Evolutionary conservation across 2,113 vertebrate species (phyloP).

Genomic region (Orycteropus afer): DNA sequence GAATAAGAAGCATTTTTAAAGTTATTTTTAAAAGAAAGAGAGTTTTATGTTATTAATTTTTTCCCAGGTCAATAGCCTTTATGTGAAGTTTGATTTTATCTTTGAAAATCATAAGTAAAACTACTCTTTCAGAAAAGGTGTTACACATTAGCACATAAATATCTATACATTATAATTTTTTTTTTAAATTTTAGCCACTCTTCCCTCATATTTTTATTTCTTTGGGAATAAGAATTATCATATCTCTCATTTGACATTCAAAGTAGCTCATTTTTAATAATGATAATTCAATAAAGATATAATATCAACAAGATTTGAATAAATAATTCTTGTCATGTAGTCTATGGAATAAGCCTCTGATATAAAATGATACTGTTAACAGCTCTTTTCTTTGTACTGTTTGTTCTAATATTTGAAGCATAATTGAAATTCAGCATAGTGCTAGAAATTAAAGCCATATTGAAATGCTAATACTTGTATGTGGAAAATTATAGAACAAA

Average conservation of each 20-base stretch:
- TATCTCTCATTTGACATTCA: not conserved
- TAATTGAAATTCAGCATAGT: constrained; percentile 49
- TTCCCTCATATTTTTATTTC: not conserved
- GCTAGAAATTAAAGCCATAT: constrained; percentile 55
- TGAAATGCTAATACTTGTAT: constrained; percentile 47
- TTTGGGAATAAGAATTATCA: not conserved
- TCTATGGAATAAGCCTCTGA: not conserved
- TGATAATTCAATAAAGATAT: not conserved
- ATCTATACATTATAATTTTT: not conserved
- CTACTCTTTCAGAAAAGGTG: not conserved
- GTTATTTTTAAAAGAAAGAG: not conserved
- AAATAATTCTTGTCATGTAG: constrained; percentile 10
- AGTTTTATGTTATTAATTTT: not conserved
- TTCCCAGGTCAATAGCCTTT: not conserved
- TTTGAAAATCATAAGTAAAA: not conserved
- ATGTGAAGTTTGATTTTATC: not conserved
- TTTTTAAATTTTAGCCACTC: not conserved
- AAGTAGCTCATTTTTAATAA: constrained; percentile 9
- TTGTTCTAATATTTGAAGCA: constrained; percentile 38
- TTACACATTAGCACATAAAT: not conserved
- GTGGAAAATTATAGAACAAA: constrained; percentile 41
- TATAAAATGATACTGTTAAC: constrained; percentile 2
- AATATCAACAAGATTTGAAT: constrained; percentile 19
- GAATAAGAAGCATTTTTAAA: not conserved
- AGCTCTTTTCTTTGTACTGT: constrained; percentile 50